phyloP scores from a whole-genome alignment of 2,888 invertebrate genomes.

The Trimorus sp. region DNA sequence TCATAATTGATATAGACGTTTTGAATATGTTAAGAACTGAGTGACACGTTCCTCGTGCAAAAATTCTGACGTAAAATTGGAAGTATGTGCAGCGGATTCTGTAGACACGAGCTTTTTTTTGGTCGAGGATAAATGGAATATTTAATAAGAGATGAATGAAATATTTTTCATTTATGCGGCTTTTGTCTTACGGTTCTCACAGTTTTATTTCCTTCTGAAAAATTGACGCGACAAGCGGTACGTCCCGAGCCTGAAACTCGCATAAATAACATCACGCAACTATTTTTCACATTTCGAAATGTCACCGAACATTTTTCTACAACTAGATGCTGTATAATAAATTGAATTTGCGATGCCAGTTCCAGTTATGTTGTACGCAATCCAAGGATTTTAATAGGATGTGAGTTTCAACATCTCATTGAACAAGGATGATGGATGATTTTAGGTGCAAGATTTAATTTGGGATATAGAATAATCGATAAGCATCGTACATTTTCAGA shows the following conservation, averaged over 20 bases:
- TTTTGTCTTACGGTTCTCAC: conserved; percentile 13
- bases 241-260: conserved; percentile 16
- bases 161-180: conserved; percentile 28
- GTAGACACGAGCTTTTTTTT: conserved; percentile 1
- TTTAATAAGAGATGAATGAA: conserved; percentile 33
- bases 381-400: no score
- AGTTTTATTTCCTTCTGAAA: conserved; percentile 37
- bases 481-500: no score
- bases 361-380: no score
- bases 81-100: conserved; percentile 15
- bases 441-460: no score
- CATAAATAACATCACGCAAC: conserved; percentile 35
- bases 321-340: no score
- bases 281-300: no score
- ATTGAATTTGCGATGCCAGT: no score
- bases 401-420: no score
- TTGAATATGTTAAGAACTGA: conserved; percentile 53
- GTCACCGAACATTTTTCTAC: no score
- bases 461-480: no score
- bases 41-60: conserved; percentile 38
- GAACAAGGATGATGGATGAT: no score
- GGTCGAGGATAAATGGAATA: conserved; percentile 39
- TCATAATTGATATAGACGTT: conserved; percentile 63
- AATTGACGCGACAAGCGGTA: conserved; percentile 25
- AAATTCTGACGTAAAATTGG: conserved; percentile 31